Conservation (phyloP, 2,888 invertebrate species). For the Brachypalpus laphriformis region DNA sequence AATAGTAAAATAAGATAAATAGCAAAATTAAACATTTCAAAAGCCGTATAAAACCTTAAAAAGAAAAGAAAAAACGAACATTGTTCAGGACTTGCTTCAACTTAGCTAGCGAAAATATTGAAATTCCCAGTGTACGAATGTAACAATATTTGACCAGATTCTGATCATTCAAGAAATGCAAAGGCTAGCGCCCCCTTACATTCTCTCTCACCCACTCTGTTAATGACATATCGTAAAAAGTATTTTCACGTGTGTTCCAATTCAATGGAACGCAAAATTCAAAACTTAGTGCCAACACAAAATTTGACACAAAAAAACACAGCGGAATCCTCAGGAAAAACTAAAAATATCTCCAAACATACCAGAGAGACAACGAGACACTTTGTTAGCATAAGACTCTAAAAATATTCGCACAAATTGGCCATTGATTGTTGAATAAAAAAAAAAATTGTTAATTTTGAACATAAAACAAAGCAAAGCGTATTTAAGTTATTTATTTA, state of each 20-base stretch:
- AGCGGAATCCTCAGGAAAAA: background rate
- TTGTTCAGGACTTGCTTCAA: too few species aligned
- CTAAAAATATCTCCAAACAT: slow-evolving; percentile 37
- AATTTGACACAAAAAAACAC: background rate
- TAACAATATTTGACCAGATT: too few species aligned
- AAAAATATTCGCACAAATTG: slow-evolving; percentile 20
- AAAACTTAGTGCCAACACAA: slow-evolving; percentile 9
- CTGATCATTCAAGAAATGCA: too few species aligned
- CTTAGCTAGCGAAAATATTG: too few species aligned
- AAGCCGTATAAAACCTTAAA: too few species aligned
- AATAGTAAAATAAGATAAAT: too few species aligned
- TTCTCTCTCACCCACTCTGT: background rate
- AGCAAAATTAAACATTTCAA: too few species aligned
- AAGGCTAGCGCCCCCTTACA: too few species aligned
- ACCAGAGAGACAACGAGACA: slow-evolving; percentile 22
- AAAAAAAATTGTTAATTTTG: background rate
- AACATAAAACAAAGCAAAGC: slow-evolving; percentile 4
- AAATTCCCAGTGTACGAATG: too few species aligned
- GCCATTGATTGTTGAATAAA: background rate
- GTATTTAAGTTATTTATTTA: background rate
- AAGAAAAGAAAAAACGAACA: too few species aligned
- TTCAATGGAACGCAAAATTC: background rate
- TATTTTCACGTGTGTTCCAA: slow-evolving; percentile 22
- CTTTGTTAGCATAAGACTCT: slow-evolving; percentile 13
- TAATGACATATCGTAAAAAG: background rate